A percentile compares a stretch with the other conserved stretches of the same genome.
Conservation (phyloP, 2,888 invertebrate species). For the Cheilosia pagana region DNA sequence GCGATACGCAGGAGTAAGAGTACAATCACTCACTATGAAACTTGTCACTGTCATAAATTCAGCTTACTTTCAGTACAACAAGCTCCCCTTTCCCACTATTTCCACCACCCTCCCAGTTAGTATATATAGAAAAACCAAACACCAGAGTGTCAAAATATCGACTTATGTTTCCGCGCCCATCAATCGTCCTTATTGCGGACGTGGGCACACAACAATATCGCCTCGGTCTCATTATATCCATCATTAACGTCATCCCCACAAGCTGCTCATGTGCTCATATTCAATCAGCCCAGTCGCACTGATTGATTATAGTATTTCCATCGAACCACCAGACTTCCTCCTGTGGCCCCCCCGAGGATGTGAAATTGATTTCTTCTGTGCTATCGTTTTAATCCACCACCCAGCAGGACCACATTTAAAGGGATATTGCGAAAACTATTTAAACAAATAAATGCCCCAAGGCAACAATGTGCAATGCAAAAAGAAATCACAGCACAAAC, state of each 20-base stretch:
- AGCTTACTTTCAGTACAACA: too few relatives aligned
- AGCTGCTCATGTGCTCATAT: slow-evolving; percentile 28
- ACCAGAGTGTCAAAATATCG: slow-evolving; percentile 47
- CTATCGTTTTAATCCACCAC: neutral
- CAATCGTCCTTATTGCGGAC: slow-evolving; percentile 38
- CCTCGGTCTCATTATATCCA: slow-evolving; percentile 14
- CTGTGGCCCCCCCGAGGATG: slow-evolving; percentile 6
- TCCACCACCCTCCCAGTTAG: neutral
- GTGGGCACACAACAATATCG: slow-evolving; percentile 15
- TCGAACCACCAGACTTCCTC: slow-evolving; percentile 1
- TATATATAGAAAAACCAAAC: neutral
- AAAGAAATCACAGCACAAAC: slow-evolving; percentile 19
- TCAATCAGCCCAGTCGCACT: slow-evolving; percentile 26
- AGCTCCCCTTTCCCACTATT: neutral
- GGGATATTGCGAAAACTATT: slow-evolving; percentile 63
- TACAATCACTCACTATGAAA: too few relatives aligned
- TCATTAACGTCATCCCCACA: slow-evolving; percentile 22
- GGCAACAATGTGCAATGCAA: slow-evolving; percentile 36
- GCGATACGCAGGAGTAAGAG: too few relatives aligned
- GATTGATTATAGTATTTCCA: slow-evolving; percentile 56
- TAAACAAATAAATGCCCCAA: slow-evolving; percentile 32
- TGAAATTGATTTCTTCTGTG: slow-evolving; percentile 32
- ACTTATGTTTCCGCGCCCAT: slow-evolving; percentile 30
- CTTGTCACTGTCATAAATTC: too few relatives aligned
- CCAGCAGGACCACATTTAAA: slow-evolving; percentile 17